These are phyloP conservation scores for Leucoptera coffeella DNA, from an alignment of 2,888 invertebrate genomes.

Conservation along the genomic window DNA sequence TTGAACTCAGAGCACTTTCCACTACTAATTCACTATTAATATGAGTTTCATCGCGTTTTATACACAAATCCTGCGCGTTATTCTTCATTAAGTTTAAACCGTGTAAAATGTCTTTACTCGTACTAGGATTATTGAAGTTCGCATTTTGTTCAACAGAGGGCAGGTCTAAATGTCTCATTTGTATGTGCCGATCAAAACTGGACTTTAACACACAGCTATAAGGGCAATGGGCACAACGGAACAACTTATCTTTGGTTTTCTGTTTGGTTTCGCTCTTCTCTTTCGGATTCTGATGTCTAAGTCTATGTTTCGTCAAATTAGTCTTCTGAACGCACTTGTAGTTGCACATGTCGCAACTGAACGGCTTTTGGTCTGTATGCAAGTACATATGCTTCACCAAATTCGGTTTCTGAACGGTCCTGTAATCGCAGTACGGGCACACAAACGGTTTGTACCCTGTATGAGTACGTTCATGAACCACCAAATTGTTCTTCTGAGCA, in stretches of 20 bases:
- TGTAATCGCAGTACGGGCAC: conserved; percentile 39
- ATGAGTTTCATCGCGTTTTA: conserved; percentile 17
- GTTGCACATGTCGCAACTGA: conserved; percentile 39
- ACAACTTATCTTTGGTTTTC: conserved; percentile 26
- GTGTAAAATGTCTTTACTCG: no score
- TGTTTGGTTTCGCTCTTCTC: conserved; percentile 20
- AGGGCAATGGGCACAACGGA: conserved; percentile 28
- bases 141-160: no score
- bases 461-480: conserved; percentile 44
- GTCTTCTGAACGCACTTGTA: conserved; percentile 46
- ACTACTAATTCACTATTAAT: no score
- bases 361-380: conserved; percentile 44
- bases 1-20: no score
- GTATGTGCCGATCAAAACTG: conserved; percentile 39
- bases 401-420: conserved; percentile 46
- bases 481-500: conserved; percentile 44
- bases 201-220: conserved; percentile 40
- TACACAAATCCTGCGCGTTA: conserved; percentile 20
- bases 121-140: no score
- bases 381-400: conserved; percentile 47
- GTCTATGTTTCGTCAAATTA: conserved; percentile 40
- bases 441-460: conserved; percentile 45
- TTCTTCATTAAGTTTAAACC: conserved; percentile 11
- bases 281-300: conserved; percentile 35
- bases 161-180: conserved; percentile 39